Percentiles rank a stretch among this genome's conserved stretches.
phyloP scores from a whole-genome alignment of 2,888 invertebrate genomes.

The Apodemia zela region DNA sequence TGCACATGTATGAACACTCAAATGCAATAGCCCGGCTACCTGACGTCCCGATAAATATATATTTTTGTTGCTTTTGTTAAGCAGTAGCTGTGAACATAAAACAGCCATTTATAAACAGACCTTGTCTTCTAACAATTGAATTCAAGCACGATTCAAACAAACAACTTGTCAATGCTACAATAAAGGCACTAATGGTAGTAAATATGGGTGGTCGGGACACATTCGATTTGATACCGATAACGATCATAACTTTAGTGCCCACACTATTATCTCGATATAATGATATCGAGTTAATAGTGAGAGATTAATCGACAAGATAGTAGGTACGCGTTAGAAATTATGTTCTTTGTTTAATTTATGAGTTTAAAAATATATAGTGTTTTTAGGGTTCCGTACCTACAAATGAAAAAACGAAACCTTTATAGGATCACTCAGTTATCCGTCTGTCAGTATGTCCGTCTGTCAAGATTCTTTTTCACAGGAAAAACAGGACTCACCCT shows the following conservation, averaged over 20 bases:
- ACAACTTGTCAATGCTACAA: slow-evolving; percentile 19
- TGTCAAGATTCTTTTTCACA: too few relatives aligned
- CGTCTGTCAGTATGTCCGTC: too few relatives aligned
- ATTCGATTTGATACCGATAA: slow-evolving; percentile 24
- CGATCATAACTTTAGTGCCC: slow-evolving; percentile 26
- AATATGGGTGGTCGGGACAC: slow-evolving; percentile 28
- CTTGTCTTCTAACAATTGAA: background rate
- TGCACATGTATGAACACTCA: too few relatives aligned
- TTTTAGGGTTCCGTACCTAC: too few relatives aligned
- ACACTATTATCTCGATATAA: slow-evolving; percentile 25
- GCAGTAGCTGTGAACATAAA: background rate
- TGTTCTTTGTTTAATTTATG: slow-evolving; percentile 22
- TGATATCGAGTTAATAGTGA: slow-evolving; percentile 25
- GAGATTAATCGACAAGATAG: slow-evolving; percentile 24
- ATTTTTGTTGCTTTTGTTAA: background rate
- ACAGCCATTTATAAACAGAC: background rate
- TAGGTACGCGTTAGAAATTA: slow-evolving; percentile 24
- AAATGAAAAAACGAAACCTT: too few relatives aligned
- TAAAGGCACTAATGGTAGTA: slow-evolving; percentile 25
- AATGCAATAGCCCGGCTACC: too few relatives aligned
- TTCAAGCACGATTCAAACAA: slow-evolving; percentile 15
- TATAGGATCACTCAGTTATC: too few relatives aligned
- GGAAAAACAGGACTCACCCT: too few relatives aligned
- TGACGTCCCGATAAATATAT: too few relatives aligned
- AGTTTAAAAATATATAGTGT: background rate